Conservation (phyloP, 2,888 invertebrate genomes). For the Bugulina stolonifera region DNA sequence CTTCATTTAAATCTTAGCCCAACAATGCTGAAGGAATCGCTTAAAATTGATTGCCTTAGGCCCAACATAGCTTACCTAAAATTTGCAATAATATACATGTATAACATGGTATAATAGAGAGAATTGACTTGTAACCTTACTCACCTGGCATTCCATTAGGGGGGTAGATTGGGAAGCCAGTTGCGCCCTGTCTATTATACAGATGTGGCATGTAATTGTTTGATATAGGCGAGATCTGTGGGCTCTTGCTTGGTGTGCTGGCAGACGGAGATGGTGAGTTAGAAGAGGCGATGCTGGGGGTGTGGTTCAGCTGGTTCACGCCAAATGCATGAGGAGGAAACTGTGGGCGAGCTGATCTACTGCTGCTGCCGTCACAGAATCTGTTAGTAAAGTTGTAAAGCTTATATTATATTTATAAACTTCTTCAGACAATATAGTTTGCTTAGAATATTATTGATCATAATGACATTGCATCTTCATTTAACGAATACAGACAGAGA, state of each 20-base stretch:
- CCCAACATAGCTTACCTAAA: no score
- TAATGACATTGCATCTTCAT: no score
- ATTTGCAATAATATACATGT: no score
- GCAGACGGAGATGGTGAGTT: slow-evolving; percentile 10
- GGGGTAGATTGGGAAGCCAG: not conserved
- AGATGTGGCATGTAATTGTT: not conserved
- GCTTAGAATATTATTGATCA: no score
- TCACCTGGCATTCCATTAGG: slow-evolving; percentile 9
- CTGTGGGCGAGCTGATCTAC: not conserved
- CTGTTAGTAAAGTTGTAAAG: no score
- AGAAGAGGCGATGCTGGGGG: slow-evolving; percentile 5
- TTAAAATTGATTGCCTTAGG: no score
- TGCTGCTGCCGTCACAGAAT: slow-evolving; percentile 1
- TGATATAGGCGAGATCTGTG: slow-evolving; percentile 13
- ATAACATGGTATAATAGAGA: no score
- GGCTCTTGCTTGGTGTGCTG: slow-evolving; percentile 15
- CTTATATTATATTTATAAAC: no score
- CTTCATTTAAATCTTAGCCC: no score
- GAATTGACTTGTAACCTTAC: not conserved
- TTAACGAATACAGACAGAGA: no score
- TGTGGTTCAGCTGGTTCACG: not conserved
- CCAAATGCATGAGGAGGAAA: slow-evolving; percentile 3
- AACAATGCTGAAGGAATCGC: no score
- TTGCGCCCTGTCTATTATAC: not conserved
- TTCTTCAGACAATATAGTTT: no score